A percentile compares a stretch with the other conserved stretches of the same genome.
Conservation (phyloP, 2,888 invertebrate species). For the Acanthosepion esculentum region DNA sequence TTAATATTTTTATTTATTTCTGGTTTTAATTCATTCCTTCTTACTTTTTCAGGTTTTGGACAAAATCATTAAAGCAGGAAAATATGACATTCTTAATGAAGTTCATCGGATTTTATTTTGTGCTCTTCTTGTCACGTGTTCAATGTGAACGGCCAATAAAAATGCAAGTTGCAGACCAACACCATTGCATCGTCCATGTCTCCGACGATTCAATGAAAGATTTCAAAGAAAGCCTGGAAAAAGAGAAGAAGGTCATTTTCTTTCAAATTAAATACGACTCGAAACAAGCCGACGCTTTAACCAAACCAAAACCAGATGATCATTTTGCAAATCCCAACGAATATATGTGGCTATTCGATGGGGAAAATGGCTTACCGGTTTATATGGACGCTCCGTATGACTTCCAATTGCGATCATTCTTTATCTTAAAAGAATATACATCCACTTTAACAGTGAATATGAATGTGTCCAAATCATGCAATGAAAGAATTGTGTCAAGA, state of each 20-base stretch:
- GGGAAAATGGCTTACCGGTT: neutral
- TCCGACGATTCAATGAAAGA: neutral
- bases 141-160: neutral
- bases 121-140: neutral
- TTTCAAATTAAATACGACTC: neutral
- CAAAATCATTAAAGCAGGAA: too few relatives aligned
- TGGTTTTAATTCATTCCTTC: too few relatives aligned
- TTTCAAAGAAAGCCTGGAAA: neutral
- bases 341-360: neutral
- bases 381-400: neutral
- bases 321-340: constrained; percentile 39
- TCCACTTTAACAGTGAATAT: neutral
- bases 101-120: neutral
- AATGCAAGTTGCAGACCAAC: neutral
- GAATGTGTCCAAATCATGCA: neutral
- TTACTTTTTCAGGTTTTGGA: too few relatives aligned
- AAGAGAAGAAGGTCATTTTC: neutral
- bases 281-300: neutral
- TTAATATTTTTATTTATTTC: too few relatives aligned
- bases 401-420: neutral
- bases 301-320: neutral
- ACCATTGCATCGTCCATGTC: neutral
- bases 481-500: too few relatives aligned
- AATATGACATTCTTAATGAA: too few relatives aligned
- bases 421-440: neutral